Conservation (phyloP, 1,140 invertebrate genomes). For the Drosophila nigrodunni region DNA sequence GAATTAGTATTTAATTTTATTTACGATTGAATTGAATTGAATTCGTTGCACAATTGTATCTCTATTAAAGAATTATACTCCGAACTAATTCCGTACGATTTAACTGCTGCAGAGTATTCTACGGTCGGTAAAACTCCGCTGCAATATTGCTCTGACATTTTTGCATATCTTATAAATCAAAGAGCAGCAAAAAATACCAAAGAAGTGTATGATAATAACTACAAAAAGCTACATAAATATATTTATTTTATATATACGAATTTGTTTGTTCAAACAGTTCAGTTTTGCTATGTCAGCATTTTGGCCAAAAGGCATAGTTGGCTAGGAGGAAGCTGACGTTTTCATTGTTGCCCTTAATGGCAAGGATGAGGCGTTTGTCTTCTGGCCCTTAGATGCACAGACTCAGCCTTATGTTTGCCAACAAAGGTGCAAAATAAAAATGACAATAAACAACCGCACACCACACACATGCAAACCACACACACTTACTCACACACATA, state of each 20-base stretch:
- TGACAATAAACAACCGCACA: conserved; percentile 17
- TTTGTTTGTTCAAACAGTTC: conserved; percentile 11
- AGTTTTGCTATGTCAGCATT: conserved; percentile 33
- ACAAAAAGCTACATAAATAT: conserved; percentile 19
- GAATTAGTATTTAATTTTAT: no score
- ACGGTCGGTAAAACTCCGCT: no score
- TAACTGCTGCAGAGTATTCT: no score
- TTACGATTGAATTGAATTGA: no score
- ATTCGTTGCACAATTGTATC: no score
- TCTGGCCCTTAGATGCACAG: conserved; percentile 29
- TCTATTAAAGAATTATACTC: no score
- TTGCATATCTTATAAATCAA: no score
- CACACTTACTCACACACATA: conserved; percentile 8
- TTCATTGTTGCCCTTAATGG: conserved; percentile 20
- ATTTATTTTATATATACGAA: not conserved
- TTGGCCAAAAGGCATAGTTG: conserved; percentile 30
- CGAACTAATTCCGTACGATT: no score
- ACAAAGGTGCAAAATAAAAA: conserved; percentile 39
- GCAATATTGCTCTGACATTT: no score
- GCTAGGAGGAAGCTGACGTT: conserved; percentile 26
- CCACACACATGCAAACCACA: conserved; percentile 10
- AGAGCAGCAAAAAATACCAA: not conserved
- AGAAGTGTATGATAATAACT: not conserved
- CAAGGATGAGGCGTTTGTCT: conserved; percentile 21
- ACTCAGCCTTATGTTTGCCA: conserved; percentile 16